Evolutionary conservation across 2,888 invertebrate genomes (phyloP).

Genomic region (Neoitamus cyanurus): DNA sequence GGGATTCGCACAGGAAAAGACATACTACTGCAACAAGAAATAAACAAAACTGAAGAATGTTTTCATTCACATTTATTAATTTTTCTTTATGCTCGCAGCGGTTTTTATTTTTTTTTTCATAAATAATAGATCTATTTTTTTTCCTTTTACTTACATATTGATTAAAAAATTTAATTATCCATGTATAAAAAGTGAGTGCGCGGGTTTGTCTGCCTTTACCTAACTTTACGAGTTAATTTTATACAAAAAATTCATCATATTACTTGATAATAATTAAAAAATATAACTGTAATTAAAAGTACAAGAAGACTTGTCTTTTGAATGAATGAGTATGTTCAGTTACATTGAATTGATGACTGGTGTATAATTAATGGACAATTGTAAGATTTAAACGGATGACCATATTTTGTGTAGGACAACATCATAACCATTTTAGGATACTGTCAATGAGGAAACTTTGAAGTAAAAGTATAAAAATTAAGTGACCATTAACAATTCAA

Average conservation of each 20-base stretch:
- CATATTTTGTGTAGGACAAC: no score
- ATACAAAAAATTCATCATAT: conserved; percentile 14
- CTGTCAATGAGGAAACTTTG: neutral
- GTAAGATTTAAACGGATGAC: neutral
- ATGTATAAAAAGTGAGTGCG: conserved; percentile 41
- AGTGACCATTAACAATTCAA: no score
- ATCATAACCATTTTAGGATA: no score
- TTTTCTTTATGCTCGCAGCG: conserved; percentile 43
- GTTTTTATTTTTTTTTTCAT: conserved; percentile 30
- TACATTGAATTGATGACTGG: conserved; percentile 26
- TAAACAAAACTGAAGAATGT: neutral
- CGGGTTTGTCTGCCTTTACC: conserved; percentile 29
- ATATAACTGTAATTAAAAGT: conserved; percentile 4
- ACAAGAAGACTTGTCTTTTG: conserved; percentile 9
- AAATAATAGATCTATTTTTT: conserved; percentile 43
- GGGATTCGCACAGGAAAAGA: neutral
- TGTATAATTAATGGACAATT: neutral
- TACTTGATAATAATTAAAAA: conserved; percentile 12
- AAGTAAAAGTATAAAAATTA: no score
- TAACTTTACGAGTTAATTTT: conserved; percentile 27
- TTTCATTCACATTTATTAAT: conserved; percentile 42
- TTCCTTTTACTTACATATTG: conserved; percentile 41
- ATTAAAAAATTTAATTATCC: conserved; percentile 42
- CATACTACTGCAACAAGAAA: neutral
- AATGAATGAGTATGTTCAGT: conserved; percentile 22